Base-by-base conservation (phyloP, 2,113 vertebrate genomes). In the Erythrolamprus reginae region DNA sequence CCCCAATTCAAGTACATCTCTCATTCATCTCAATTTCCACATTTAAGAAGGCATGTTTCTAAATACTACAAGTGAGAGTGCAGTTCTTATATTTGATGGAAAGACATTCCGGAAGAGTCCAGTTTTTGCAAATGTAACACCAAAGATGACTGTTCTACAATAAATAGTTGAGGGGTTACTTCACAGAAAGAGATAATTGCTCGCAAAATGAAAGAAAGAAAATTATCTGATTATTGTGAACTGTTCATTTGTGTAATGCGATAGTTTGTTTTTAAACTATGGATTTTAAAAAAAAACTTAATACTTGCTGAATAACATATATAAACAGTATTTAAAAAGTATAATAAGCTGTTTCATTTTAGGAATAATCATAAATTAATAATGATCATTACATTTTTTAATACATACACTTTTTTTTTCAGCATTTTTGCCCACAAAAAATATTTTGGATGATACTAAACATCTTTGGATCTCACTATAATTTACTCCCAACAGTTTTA, bases 401-500 rank as follows among this genome's bases (percentile, higher is more conserved):
- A 83, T 84, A 86, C 85, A 52, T 56, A 77, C 83, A 89, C 90
- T 89, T 50, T 50, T 92, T 91, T 51, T 92, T 89, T 92, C 77
- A 89, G 55, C n/a, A 28, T 0, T 0, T 89, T 87, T 90, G 50
- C 38, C 88, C 85, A 70, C 89, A 87, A 89, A 88, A 85, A 5
- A 90, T 86, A 26, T 95, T 70, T 70, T 89, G 87, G 93, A 65
- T 33, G 42, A 92, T 86, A 45, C 42, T 86, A 24, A 33, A 95
- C 28, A 91, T 87, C 65, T 94, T 92, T 95, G 89, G 87, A 87
- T 12, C 47, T 90, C n/a, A 24, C 77, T 93, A 82, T 84, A 65
- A 53, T 92, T 93, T 92, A 93, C 94, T 90, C 91, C 91, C 93
- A 91, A 47, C 21, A 88, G 47, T 93, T 95, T 93, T 33, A 89